A percentile compares a stretch with the other conserved stretches of the same genome.
Conservation (phyloP, 2,797 vertebrate genomes). For the Gymnocypris eckloni region DNA sequence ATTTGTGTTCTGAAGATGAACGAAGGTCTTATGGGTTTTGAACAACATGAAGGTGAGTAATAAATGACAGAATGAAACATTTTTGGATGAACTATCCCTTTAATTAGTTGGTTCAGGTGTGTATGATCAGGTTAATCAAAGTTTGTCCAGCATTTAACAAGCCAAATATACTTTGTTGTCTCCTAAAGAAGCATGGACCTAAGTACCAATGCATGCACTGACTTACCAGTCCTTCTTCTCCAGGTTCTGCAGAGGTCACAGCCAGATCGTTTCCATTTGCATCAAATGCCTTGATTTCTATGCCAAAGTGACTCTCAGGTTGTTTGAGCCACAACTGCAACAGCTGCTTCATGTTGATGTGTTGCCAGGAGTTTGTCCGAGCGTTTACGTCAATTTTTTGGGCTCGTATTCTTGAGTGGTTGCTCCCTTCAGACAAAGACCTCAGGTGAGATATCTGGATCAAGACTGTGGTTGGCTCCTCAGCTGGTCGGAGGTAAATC, state of each 20-base stretch:
- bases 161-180: neutral
- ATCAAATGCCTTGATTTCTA: slow-evolving; percentile 90
- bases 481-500: slow-evolving; percentile 85
- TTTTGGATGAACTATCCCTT: no score
- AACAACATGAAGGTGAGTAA: no score
- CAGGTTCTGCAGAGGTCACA: slow-evolving; percentile 83
- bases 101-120: neutral
- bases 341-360: slow-evolving; percentile 88
- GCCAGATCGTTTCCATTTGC: slow-evolving; percentile 84
- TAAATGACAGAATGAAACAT: no score
- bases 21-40: no score
- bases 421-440: slow-evolving; percentile 81
- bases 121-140: neutral
- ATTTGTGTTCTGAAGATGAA: no score
- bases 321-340: slow-evolving; percentile 89
- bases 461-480: slow-evolving; percentile 84
- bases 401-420: slow-evolving; percentile 84
- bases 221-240: slow-evolving; percentile 89
- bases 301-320: slow-evolving; percentile 87
- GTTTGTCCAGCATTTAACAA: neutral
- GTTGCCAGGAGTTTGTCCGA: slow-evolving; percentile 88
- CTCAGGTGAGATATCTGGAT: slow-evolving; percentile 87
- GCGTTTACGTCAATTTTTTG: slow-evolving; percentile 86
- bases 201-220: neutral
- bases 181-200: neutral